Evolutionary conservation across 1,140 invertebrate genomes (phyloP), one percentile per base, ranked within the genome.

Genomic region (Panagrolaimus sp.): DNA sequence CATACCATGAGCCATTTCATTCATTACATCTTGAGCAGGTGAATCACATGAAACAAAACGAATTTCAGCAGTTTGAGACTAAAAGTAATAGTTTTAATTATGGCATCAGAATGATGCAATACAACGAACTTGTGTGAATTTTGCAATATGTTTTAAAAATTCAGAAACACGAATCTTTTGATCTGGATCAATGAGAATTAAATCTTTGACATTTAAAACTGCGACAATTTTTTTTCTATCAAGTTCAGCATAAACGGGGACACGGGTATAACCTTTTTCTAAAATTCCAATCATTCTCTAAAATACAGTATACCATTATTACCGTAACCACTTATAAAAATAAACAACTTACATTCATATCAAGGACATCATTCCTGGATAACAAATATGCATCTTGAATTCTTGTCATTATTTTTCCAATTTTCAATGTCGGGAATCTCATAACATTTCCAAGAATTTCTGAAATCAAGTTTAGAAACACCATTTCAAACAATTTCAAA

Each of bases 121-220:
- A n/a, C n/a, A 0, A 26, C 14, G 5, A 12, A 58, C 52, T 28
- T 58, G 15, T 58, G 21, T 21, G 17, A 58, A 12, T 8, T 12
- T 58, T 8, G 21, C 91, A 85, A 96, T 96, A 85, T 94, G 96
- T 84, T 93, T 90, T 82, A 91, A 92, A 3, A 96, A 86, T 0
- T 92, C 94, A 81, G 90, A 90, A 44, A 97, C 84, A 8, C 92
- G 91, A 9, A 90, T 94, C n/a, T 67, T 68, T 83, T 98, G 94
- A 84, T 96, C 93, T 0, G 94, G 93, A 87, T 98, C 95, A 67
- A 98, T 89, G 80, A 98, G 91, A 5, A 94, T 93, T 76, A 98
- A 87, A 86, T 98, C 95, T 86, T 97, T 98, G 68, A 95, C 94
- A 84, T 96, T 95, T 0, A 98, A 85, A 81, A 98, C 88, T n/a